Evolutionary conservation across 2,797 vertebrate species (phyloP).

Genomic region (Neosalanx taihuensis): DNA sequence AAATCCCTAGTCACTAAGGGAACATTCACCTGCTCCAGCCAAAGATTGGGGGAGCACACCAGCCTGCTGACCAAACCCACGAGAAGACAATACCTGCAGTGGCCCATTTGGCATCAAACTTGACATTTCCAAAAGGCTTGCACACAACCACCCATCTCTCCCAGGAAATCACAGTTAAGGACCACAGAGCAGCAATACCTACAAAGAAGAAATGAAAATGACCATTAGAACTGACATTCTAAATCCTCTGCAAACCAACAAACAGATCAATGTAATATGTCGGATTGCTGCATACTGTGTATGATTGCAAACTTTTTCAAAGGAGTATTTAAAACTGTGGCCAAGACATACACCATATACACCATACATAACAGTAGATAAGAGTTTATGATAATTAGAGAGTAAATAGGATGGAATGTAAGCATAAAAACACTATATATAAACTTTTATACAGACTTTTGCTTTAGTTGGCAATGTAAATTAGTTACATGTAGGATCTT

Average conservation of each 20-base stretch:
- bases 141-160: slow-evolving; percentile 92
- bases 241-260: too few species aligned
- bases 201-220: slow-evolving; percentile 16
- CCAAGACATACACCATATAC: background rate
- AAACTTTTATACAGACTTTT: too few species aligned
- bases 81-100: slow-evolving; percentile 77
- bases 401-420: too few species aligned
- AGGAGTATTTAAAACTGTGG: too few species aligned
- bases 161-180: slow-evolving; percentile 86
- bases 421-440: background rate
- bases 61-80: slow-evolving; percentile 77
- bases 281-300: too few species aligned
- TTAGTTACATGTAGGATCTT: background rate
- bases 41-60: slow-evolving; percentile 83
- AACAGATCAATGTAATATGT: too few species aligned
- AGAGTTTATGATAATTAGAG: background rate
- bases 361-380: background rate
- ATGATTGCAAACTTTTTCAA: too few species aligned
- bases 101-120: slow-evolving; percentile 85
- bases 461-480: too few species aligned
- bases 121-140: slow-evolving; percentile 88
- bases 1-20: too few species aligned
- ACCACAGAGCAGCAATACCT: slow-evolving; percentile 88
- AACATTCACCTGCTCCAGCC: slow-evolving; percentile 86
- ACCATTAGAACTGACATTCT: background rate